Evolutionary conservation across 1,140 invertebrate genomes (phyloP), one percentile per base, ranked within the genome.

Genomic region (Neodiprion fabricii): DNA sequence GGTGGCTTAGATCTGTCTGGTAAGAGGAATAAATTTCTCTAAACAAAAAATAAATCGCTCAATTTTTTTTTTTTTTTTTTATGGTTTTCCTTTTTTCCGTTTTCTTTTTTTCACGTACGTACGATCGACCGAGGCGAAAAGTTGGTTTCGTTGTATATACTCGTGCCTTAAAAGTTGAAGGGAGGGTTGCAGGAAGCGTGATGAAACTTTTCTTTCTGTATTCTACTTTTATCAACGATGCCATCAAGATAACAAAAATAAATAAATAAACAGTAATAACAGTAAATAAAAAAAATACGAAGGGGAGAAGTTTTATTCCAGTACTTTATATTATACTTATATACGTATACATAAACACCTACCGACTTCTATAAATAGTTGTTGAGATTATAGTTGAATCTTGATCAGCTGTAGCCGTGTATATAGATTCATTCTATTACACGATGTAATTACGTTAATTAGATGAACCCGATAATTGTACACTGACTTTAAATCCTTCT

Each of bases 1-100:
- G 83, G 80, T 21, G 87, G 86, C 69, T 77, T 86, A 75, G 86
- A 88, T 75, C 81, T 88, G 80, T 87, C 86, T 82, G 86, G 87
- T 88, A 80, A 2, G 50, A 61, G 9, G n/a, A 9, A 61, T 61
- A 61, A 17, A 40, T 40, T 40, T 40, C 5, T 40, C 11, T 61
- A 61, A 61, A 61, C 53, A 5, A 8, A 5, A 61, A 61, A 61
- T 61, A 9, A 61, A 61, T 40, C 28, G 5, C 28, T 14, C 2
- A 0, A 65, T 0, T 65, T 21, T 1, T 65, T 14, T 17, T 7
- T n/a, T 17, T 65, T 65, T 69, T 12, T 21, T 7, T 69, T 69
- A 5, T 28, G 11, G 17, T 23, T 21, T 11, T 14, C 67, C 67
- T 21, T 21, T 21, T 21, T 21, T 21, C 17, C 17, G 17, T 40